These are phyloP conservation scores for Dicerorhinus sumatrensis DNA, from an alignment of 2,113 vertebrate genomes.

Conservation along the genomic window DNA sequence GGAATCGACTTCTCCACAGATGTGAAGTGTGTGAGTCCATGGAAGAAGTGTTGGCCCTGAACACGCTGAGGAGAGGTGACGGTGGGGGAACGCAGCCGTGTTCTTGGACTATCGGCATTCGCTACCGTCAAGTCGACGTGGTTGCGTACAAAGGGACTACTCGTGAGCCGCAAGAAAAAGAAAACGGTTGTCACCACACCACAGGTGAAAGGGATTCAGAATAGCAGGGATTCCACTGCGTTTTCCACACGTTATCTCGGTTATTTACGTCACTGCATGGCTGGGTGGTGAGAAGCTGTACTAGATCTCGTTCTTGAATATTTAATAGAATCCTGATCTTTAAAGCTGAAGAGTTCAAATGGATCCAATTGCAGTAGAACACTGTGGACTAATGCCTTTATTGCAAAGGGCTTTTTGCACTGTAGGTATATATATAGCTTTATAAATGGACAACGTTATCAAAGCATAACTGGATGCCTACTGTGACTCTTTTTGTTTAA, in stretches of 20 bases:
- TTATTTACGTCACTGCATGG: background rate
- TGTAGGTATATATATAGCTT: background rate
- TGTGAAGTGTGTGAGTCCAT: background rate
- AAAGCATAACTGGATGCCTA: background rate
- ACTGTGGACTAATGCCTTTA: background rate
- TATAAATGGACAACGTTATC: background rate
- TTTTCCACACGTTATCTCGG: constrained; percentile 8
- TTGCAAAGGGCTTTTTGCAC: background rate
- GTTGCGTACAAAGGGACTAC: background rate
- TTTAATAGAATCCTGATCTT: constrained; percentile 70
- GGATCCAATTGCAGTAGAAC: background rate
- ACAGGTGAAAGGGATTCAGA: background rate
- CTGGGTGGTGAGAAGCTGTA: constrained; percentile 1
- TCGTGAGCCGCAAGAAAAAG: background rate
- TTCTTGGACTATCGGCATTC: background rate
- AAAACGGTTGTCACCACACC: background rate
- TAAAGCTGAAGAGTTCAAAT: constrained; percentile 69
- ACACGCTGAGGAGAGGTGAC: background rate
- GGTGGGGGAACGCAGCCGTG: background rate
- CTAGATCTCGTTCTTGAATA: constrained; percentile 69
- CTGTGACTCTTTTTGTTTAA: background rate
- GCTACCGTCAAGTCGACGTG: background rate
- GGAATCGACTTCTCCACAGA: background rate
- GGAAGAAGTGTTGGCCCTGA: background rate
- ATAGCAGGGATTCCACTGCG: background rate